Percentiles rank a stretch among this genome's conserved stretches.
Evolutionary conservation across 2,113 vertebrate genomes (phyloP).

Genomic region (Gopherus flavomarginatus): DNA sequence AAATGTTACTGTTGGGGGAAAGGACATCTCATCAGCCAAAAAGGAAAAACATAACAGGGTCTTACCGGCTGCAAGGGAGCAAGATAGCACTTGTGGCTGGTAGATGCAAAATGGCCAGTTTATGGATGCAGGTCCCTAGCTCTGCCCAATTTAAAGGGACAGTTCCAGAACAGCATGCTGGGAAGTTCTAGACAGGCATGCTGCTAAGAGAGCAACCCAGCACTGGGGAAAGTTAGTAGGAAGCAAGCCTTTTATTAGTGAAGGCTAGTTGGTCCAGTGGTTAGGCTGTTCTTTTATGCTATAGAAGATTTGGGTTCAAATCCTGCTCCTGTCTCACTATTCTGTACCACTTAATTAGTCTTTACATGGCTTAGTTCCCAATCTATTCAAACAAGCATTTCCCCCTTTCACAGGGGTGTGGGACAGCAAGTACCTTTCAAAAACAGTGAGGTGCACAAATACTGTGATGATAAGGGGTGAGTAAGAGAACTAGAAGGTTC

Average conservation of each 20-base stretch:
- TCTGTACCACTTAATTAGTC: not conserved
- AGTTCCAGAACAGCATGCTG: rapidly evolving
- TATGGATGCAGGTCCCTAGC: not conserved
- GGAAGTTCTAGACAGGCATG: not conserved
- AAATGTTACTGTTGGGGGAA: not conserved
- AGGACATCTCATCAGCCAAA: rapidly evolving
- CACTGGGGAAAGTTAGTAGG: not conserved
- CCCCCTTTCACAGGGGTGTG: not conserved
- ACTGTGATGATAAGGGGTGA: not conserved
- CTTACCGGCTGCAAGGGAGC: not conserved
- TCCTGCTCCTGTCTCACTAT: not conserved
- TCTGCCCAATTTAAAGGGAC: not conserved
- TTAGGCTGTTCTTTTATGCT: rapidly evolving
- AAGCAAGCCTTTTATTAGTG: rapidly evolving
- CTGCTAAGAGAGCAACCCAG: not conserved
- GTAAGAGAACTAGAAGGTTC: not conserved
- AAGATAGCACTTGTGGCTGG: not conserved
- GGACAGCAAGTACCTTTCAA: not conserved
- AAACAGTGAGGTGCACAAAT: not conserved
- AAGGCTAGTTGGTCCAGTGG: no score
- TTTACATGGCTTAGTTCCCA: not conserved
- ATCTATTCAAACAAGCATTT: not conserved
- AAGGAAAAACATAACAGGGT: not conserved
- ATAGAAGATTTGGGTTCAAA: not conserved
- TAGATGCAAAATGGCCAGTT: not conserved